A percentile compares a stretch with the other conserved stretches of the same genome.
phyloP scores from a whole-genome alignment of 2,113 vertebrate genomes.

The Ailurus styani region DNA sequence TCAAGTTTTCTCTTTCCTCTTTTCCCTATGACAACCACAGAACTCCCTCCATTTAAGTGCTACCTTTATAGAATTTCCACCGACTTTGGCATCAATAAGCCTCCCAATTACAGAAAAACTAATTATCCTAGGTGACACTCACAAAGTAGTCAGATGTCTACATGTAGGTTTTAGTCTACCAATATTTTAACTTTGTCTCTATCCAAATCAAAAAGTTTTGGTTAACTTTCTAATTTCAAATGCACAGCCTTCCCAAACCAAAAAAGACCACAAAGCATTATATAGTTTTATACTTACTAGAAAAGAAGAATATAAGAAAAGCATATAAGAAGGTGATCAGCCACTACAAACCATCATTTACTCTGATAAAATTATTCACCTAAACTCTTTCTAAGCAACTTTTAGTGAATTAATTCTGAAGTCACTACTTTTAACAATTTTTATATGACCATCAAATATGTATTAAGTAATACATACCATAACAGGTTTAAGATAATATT shows the following conservation, averaged over 20 bases:
- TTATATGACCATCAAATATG: background rate
- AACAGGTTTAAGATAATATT: background rate
- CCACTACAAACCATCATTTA: background rate
- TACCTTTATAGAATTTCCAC: background rate
- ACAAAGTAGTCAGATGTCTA: background rate
- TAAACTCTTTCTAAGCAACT: slow-evolving; percentile 7
- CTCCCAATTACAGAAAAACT: slow-evolving; percentile 6
- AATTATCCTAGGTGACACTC: background rate
- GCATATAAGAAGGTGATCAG: background rate
- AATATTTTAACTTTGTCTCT: slow-evolving; percentile 25
- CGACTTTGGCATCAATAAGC: background rate
- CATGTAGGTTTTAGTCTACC: background rate
- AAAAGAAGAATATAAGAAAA: slow-evolving; percentile 7
- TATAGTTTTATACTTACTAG: background rate
- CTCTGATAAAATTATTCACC: background rate
- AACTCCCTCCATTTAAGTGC: background rate
- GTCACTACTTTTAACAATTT: background rate
- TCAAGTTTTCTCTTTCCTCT: background rate
- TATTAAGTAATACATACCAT: background rate
- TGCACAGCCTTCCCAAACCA: background rate
- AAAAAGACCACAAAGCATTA: background rate
- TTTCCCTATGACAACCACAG: background rate
- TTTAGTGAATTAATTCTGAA: slow-evolving; percentile 6
- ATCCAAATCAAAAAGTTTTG: background rate
- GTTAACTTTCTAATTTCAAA: slow-evolving; percentile 29